A percentile compares a stretch with the other conserved stretches of the same genome.
phyloP scores from a whole-genome alignment of 2,888 invertebrate species.

The Balanococcus diminutus region DNA sequence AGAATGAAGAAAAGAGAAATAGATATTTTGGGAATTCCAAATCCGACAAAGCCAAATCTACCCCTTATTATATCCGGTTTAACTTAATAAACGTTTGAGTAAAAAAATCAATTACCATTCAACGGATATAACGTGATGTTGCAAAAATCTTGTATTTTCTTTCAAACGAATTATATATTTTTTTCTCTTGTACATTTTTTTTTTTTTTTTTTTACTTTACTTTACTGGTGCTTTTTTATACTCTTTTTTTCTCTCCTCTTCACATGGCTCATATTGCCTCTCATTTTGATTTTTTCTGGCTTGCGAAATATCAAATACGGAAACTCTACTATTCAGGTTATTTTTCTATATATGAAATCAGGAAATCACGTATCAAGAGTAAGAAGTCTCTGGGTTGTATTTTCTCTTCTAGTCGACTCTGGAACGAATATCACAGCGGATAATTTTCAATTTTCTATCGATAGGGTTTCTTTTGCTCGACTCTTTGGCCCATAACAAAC shows the following conservation, averaged over 20 bases:
- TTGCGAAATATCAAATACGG: conserved; percentile 10
- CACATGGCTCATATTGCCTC: not conserved
- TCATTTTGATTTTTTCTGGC: not conserved
- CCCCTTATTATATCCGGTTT: conserved; percentile 43
- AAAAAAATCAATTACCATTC: conserved; percentile 44
- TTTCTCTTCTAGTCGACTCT: not conserved
- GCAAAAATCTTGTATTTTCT: conserved; percentile 32
- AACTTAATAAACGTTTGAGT: conserved; percentile 43
- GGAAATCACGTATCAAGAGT: conserved; percentile 39
- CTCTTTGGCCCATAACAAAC: not conserved
- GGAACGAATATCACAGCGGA: not conserved
- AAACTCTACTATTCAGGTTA: conserved; percentile 5
- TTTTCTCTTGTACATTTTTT: not conserved
- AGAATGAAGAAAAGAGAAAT: conserved; percentile 37
- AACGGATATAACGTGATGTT: conserved; percentile 39
- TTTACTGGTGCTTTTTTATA: not conserved
- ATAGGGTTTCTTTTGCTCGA: not conserved
- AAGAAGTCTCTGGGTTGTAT: not conserved
- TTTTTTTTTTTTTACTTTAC: not conserved
- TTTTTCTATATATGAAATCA: conserved; percentile 30
- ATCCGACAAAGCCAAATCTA: conserved; percentile 40
- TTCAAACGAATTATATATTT: conserved; percentile 20
- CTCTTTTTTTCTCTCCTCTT: not conserved
- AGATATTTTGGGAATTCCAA: conserved; percentile 44
- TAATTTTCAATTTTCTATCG: conserved; percentile 40